Evolutionary conservation across 1,140 invertebrate species (phyloP), one percentile per base, ranked within the genome.

Genomic region (Apocrypta bakeri): DNA sequence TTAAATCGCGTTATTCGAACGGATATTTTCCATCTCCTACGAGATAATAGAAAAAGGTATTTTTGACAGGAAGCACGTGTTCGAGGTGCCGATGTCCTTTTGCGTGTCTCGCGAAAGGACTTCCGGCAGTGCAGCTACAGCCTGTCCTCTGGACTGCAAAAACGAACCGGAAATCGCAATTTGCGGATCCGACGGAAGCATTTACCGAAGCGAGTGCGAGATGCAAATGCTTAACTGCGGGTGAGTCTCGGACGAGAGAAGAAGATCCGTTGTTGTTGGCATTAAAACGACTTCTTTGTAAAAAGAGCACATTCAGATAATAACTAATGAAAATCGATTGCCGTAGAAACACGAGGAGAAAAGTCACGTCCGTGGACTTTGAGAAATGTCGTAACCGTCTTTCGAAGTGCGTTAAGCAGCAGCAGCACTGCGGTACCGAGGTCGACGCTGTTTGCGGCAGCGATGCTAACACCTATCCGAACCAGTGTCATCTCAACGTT

Each of bases 171-270:
- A 93, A 61, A 93, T 94, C 79, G 93, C 95, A 29, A 95, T 96
- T 3, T 99, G 98, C 87, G 97, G 96, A 17, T 97, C 96, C 1
- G 97, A 99, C 91, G 96, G 97, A 64, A 95, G 95, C 87, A 94
- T 98, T 31, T 98, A 98, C 90, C 94, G 94, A 83, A 98, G 96
- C 87, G 95, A 97, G 85, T 98, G 98, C 88, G 97, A 98, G 89
- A 95, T 98, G 92, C 95, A 96, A 89, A 96, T 97, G 94, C 93
- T 97, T 6, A 97, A 97, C 87, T 98, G 97, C 90, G 97, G 97
- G 97, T 98, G 88, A 93, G 94, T 94, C 64, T n/a, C n/a, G 24
- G 27, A 66, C 12, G 24, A 8, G n/a, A n/a, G n/a, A n/a, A n/a
- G n/a, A n/a, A n/a, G n/a, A n/a, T n/a, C n/a, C n/a, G n/a, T n/a